These are phyloP conservation scores for Eupeodes luniger DNA, from an alignment of 2,888 invertebrate species.

Conservation along the genomic window DNA sequence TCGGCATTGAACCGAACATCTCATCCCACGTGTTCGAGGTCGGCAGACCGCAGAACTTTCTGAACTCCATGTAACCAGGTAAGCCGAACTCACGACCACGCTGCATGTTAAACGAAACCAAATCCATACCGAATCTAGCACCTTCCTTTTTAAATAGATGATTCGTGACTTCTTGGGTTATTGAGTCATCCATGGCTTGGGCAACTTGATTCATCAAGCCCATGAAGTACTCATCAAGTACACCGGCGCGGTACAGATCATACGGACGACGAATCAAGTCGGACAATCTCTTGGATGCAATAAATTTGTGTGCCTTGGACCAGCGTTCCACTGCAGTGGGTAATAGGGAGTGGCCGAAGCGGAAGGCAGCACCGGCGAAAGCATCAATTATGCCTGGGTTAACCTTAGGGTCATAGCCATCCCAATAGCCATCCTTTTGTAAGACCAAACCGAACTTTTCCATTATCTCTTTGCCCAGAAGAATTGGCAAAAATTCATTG, in stretches of 20 bases:
- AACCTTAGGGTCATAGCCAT: constrained; percentile 90
- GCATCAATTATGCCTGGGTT: constrained; percentile 95
- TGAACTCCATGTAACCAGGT: constrained; percentile 96
- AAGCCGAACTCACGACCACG: constrained; percentile 95
- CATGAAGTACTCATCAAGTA: constrained; percentile 96
- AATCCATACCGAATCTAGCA: constrained; percentile 92
- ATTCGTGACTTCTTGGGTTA: constrained; percentile 95
- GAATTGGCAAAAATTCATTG: constrained; percentile 95
- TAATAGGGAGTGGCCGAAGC: constrained; percentile 95
- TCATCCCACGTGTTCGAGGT: constrained; percentile 91
- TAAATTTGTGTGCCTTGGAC: constrained; percentile 97
- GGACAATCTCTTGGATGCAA: constrained; percentile 94
- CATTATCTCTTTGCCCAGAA: constrained; percentile 96
- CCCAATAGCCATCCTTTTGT: constrained; percentile 89
- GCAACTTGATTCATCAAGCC: constrained; percentile 97
- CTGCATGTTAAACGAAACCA: constrained; percentile 97
- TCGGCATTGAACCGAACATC: constrained; percentile 94
- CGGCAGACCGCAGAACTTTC: constrained; percentile 94
- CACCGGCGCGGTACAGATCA: constrained; percentile 95
- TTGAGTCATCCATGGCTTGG: constrained; percentile 97
- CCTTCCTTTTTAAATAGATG: constrained; percentile 93
- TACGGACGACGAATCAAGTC: constrained; percentile 95
- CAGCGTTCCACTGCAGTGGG: constrained; percentile 96
- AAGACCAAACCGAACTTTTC: constrained; percentile 94
- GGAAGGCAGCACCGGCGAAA: constrained; percentile 95